Evolutionary conservation across 2,888 invertebrate species (phyloP), one percentile per base, ranked within the genome.

Genomic region (Acleris emargana): DNA sequence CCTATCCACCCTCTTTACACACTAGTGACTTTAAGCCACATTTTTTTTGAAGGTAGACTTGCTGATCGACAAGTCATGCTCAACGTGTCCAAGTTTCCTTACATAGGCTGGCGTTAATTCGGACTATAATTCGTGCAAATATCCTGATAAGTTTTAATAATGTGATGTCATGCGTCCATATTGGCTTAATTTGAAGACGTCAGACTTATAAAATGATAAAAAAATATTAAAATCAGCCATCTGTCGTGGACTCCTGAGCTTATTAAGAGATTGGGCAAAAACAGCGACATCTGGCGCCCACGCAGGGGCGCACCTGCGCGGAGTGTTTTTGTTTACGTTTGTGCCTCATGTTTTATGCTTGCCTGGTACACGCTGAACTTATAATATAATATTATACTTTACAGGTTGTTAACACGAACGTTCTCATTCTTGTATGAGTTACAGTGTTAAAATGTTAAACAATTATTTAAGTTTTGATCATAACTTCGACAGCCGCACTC

Each of bases 211-310:
- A 55, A 66, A 66, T 57, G 61, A 66, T 66, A 66, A 66, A 66
- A n/a, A 61, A 61, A 61, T 57, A 60, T 55, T 49, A 59, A 66
- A 60, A 66, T 61, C 20, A 32, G 60, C 66, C 66, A 66, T 66
- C 61, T 66, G 66, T 60, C 61, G 50, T 22, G 45, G 45, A 16
- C 45, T 16, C 45, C 45, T 49, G 58, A 42, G 54, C 43, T 55
- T 64, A 64, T 64, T 60, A 64, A 64, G 59, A 55, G 59, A 60
- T 64, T 64, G 49, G 54, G 54, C 59, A 64, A 64, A 64, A 64
- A 64, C 54, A 28, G 53, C 52, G 62, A 58, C 57, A 64, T 60
- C 59, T 54, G 59, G 50, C 54, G 43, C 64, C 64, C 59, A 60
- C 64, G 50, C 59, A 47, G 47, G 43, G 7, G 45, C 57, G 62